Evolutionary conservation across 2,888 invertebrate species (phyloP).

Genomic region (Polydrusus pterygomalis): DNA sequence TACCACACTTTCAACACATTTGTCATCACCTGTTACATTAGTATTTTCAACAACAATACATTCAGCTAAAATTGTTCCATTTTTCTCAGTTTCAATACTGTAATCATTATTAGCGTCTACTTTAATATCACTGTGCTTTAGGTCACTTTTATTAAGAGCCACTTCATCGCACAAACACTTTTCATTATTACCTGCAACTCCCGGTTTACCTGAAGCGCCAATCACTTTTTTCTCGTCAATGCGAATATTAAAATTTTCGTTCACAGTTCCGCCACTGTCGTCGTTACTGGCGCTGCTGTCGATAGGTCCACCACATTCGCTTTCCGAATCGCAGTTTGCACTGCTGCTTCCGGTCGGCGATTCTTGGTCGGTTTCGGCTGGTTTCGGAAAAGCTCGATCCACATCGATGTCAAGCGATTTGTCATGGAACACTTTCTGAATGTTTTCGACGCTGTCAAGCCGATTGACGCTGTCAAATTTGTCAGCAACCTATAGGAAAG

Average conservation of each 20-base stretch:
- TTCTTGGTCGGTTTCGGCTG: slow-evolving; percentile 20
- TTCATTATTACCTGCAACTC: background rate
- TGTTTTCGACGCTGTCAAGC: slow-evolving; percentile 73
- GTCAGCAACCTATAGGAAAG: slow-evolving; percentile 58
- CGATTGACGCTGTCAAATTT: slow-evolving; percentile 73
- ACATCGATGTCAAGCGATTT: slow-evolving; percentile 74
- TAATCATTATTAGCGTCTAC: background rate
- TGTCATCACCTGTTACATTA: background rate
- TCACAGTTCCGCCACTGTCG: slow-evolving; percentile 63
- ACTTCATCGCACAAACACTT: background rate
- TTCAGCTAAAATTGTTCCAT: background rate
- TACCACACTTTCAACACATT: slow-evolving; percentile 66
- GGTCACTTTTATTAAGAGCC: background rate
- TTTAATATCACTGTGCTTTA: background rate
- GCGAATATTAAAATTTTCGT: slow-evolving; percentile 61
- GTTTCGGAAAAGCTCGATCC: slow-evolving; percentile 12
- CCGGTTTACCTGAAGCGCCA: slow-evolving; percentile 68
- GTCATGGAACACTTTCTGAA: slow-evolving; percentile 76
- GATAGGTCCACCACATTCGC: slow-evolving; percentile 54
- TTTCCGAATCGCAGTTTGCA: slow-evolving; percentile 57
- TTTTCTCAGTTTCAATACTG: slow-evolving; percentile 4
- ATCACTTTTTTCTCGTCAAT: slow-evolving; percentile 48
- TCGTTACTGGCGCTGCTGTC: slow-evolving; percentile 56
- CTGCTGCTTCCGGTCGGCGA: slow-evolving; percentile 33
- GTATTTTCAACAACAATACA: background rate